A percentile compares a stretch with the other conserved stretches of the same genome.
These are phyloP conservation scores for Heliconius sara DNA, from an alignment of 2,888 invertebrate genomes.

Conservation along the genomic window DNA sequence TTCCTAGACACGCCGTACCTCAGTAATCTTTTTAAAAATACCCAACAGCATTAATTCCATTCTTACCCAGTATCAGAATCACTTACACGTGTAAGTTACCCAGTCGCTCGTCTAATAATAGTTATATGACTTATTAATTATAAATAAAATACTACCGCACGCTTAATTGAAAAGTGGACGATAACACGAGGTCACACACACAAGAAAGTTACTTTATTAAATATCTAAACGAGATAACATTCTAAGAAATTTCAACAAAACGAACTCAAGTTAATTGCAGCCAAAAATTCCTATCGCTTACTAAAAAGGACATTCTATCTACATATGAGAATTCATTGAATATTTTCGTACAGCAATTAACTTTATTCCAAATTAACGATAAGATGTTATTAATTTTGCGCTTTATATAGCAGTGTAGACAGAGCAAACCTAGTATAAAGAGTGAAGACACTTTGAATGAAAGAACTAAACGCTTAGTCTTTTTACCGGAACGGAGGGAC, in stretches of 20 bases:
- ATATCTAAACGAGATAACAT: constrained; percentile 23
- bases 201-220: constrained; percentile 30
- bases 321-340: constrained; percentile 6
- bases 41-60: neutral
- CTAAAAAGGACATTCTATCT: constrained; percentile 12
- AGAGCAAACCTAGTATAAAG: neutral
- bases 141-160: constrained; percentile 20
- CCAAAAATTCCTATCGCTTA: constrained; percentile 14
- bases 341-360: constrained; percentile 24
- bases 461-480: neutral
- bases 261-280: constrained; percentile 21
- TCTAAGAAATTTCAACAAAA: constrained; percentile 33
- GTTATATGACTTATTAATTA: constrained; percentile 20
- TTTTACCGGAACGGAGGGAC: neutral
- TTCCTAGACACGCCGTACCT: too few species aligned
- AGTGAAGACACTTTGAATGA: neutral
- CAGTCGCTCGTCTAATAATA: neutral
- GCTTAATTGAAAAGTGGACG: constrained; percentile 33
- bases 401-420: neutral
- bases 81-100: constrained; percentile 7
- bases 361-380: constrained; percentile 20
- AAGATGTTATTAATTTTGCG: neutral
- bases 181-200: constrained; percentile 36
- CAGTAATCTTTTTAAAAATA: too few species aligned
- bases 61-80: neutral